Conservation (phyloP, 2,113 vertebrate species). For the Mixornis gularis region DNA sequence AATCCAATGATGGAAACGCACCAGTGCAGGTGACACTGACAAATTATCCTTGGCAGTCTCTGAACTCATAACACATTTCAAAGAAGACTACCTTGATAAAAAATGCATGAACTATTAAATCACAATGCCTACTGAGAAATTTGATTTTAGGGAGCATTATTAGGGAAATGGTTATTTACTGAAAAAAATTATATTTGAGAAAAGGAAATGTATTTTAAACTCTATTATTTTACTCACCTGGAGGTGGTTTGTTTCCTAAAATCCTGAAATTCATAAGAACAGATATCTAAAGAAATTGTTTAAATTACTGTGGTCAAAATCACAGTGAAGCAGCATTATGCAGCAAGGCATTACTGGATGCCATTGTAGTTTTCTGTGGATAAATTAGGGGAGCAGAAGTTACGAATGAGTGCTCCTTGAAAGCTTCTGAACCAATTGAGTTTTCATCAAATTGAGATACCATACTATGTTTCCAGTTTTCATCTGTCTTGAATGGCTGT, state of each 20-base stretch:
- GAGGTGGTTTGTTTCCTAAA: conserved; percentile 6
- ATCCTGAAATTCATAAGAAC: background rate
- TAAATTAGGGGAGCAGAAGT: background rate
- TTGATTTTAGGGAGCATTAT: conserved; percentile 7
- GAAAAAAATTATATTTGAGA: background rate
- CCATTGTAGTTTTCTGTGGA: background rate
- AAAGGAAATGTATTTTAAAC: background rate
- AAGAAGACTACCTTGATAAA: conserved; percentile 35
- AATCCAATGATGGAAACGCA: conserved; percentile 70
- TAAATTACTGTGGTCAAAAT: background rate
- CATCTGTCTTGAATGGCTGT: conserved; percentile 27
- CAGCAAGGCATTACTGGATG: background rate
- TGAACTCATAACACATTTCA: conserved; percentile 49
- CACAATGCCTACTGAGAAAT: background rate
- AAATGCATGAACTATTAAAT: conserved; percentile 46
- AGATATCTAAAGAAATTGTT: background rate
- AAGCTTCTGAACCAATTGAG: conserved; percentile 11
- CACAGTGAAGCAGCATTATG: background rate
- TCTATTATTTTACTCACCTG: background rate
- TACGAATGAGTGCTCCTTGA: conserved; percentile 19
- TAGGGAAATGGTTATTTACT: background rate
- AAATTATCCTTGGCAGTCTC: conserved; percentile 60
- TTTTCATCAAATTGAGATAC: conserved; percentile 55
- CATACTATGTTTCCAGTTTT: conserved; percentile 36
- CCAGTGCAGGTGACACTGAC: conserved; percentile 50